Percentiles rank a stretch among this genome's conserved stretches.
phyloP scores from a whole-genome alignment of 1,140 invertebrate genomes.

The Drosophila mauritiana region DNA sequence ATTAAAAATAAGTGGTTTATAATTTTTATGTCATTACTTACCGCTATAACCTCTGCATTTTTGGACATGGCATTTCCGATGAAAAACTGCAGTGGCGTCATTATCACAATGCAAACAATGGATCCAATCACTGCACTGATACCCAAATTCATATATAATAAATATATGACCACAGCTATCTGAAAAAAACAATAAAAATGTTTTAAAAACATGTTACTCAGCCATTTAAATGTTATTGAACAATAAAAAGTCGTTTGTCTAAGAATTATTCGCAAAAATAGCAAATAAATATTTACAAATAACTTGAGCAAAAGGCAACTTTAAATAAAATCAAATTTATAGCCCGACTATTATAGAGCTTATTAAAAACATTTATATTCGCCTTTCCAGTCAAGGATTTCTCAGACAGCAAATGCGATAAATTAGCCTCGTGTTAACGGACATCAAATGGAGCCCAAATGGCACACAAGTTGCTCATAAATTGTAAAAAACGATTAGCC shows the following conservation, averaged over 20 bases:
- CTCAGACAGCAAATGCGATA: constrained; percentile 45
- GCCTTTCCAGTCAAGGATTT: constrained; percentile 22
- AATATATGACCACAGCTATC: constrained; percentile 89
- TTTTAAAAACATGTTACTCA: too few species aligned
- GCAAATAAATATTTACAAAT: constrained; percentile 33
- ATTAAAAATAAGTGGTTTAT: background rate
- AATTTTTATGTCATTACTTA: constrained; percentile 76
- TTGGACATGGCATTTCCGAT: constrained; percentile 90
- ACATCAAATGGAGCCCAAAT: constrained; percentile 49
- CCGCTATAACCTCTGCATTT: constrained; percentile 89
- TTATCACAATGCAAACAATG: constrained; percentile 88
- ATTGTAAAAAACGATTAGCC: constrained; percentile 42
- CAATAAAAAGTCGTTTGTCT: background rate
- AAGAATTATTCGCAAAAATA: background rate
- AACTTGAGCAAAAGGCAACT: constrained; percentile 32
- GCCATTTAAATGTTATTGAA: background rate
- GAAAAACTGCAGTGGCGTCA: constrained; percentile 90
- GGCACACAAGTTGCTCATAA: constrained; percentile 75
- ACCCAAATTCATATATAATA: constrained; percentile 91
- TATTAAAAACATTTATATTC: constrained; percentile 49
- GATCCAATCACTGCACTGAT: constrained; percentile 92
- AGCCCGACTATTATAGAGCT: constrained; percentile 42
- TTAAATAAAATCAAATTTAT: constrained; percentile 68
- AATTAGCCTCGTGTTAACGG: constrained; percentile 49
- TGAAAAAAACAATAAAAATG: constrained; percentile 83